Evolutionary conservation across 1,140 invertebrate species (phyloP).

Genomic region (Drosophila subobscura): DNA sequence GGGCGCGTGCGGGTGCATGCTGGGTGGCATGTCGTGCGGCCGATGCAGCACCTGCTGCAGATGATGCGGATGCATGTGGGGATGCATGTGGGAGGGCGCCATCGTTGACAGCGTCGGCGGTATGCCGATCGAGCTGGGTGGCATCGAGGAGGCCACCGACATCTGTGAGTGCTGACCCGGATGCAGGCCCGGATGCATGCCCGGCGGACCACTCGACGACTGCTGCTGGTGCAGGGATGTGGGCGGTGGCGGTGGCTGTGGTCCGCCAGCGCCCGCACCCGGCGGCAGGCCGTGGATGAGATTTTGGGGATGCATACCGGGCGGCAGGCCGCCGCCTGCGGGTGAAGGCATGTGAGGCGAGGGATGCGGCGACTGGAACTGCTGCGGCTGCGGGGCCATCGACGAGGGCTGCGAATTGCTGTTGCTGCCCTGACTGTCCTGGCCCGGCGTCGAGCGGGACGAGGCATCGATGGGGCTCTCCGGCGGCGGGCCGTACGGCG

Average conservation of each 20-base stretch:
- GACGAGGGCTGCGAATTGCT: constrained; percentile 81
- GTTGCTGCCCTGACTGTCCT: constrained; percentile 83
- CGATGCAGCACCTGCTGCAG: constrained; percentile 67
- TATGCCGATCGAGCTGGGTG: constrained; percentile 53
- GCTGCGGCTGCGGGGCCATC: constrained; percentile 72
- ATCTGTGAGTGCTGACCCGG: constrained; percentile 67
- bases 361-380: constrained; percentile 81
- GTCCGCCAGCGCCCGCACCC: constrained; percentile 22
- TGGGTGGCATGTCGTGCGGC: constrained; percentile 71
- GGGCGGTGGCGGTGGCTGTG: constrained; percentile 53
- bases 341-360: constrained; percentile 81
- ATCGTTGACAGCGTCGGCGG: constrained; percentile 73
- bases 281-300: constrained; percentile 83
- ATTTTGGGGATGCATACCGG: constrained; percentile 86
- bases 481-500: constrained; percentile 70
- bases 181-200: constrained; percentile 65
- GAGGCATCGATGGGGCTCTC: constrained; percentile 82
- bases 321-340: constrained; percentile 69
- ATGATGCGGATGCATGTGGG: constrained; percentile 72
- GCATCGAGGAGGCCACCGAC: constrained; percentile 61
- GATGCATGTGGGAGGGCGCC: constrained; percentile 72
- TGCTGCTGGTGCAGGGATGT: constrained; percentile 64
- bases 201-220: constrained; percentile 40
- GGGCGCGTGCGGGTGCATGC: constrained; percentile 74
- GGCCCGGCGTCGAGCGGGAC: constrained; percentile 77